Evolutionary conservation across 2,113 vertebrate genomes (phyloP).

Genomic region (Tetrax tetrax): DNA sequence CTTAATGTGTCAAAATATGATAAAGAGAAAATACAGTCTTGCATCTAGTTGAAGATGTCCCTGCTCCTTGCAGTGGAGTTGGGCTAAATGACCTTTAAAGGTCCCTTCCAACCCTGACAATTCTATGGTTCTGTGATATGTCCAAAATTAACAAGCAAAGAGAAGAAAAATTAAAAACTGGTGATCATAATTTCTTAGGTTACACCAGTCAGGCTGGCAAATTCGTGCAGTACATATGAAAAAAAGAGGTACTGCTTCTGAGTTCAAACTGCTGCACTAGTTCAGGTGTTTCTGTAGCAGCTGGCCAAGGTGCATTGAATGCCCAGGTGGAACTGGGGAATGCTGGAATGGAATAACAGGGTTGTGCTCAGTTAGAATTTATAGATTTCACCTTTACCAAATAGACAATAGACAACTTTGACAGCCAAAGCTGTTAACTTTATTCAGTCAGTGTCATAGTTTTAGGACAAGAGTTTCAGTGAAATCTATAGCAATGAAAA

Average conservation of each 20-base stretch:
- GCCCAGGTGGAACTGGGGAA: not conserved
- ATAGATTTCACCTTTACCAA: not conserved
- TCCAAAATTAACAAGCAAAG: not conserved
- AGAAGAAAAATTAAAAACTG: not conserved
- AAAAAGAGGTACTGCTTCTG: not conserved
- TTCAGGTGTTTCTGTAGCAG: not conserved
- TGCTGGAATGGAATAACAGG: not conserved
- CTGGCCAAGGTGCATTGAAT: too few relatives aligned
- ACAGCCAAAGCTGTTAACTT: not conserved
- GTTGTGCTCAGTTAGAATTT: not conserved
- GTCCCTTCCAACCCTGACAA: too few relatives aligned
- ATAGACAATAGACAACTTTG: not conserved
- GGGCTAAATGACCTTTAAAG: too few relatives aligned
- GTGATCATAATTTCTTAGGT: not conserved
- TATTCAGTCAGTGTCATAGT: not conserved
- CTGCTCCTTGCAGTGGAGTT: too few relatives aligned
- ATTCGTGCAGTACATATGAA: not conserved
- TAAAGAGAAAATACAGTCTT: not conserved
- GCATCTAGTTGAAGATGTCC: too few relatives aligned
- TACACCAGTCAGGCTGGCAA: not conserved
- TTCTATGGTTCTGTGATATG: too few relatives aligned
- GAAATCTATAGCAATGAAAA: not conserved
- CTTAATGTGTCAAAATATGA: accelerated
- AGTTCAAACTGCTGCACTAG: not conserved
- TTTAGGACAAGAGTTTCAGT: not conserved